Base-by-base conservation (phyloP, 2,113 vertebrate genomes). In the Calidris pugnax region DNA sequence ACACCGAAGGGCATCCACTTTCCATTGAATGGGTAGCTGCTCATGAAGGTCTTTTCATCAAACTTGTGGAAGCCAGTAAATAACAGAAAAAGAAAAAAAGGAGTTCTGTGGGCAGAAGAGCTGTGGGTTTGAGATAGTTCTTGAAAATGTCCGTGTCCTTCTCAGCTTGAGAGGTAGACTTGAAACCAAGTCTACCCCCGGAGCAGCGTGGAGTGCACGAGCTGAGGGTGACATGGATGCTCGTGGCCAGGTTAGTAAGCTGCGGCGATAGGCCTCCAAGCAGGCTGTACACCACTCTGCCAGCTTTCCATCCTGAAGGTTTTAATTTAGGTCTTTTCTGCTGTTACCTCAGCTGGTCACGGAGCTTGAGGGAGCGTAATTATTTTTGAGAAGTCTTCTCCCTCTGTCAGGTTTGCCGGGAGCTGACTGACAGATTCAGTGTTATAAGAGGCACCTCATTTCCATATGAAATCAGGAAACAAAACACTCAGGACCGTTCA, bases 241-340 rank as follows among this genome's bases (percentile, higher is more conserved):
- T 33, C 1, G 3, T 8, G 11, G n/a, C 37, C 63, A 48, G 55
- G 56, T 63, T 45, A 26, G 37, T 26, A 24, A 69, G 10, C n/a
- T 55, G 19, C 74, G 45, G 14, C 2, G 2, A 6, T 33, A 45
- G 45, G 47, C 72, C 1, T 1, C 41, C 28, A 13, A 35, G 43
- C 28, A 57, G 48, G 19, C 18, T 22, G 6, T 51, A 24, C 0
- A 0, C 10, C 8, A 2, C 16, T 37, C 66, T 69, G 48, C 15
- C 41, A 37, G 23, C 59, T 74, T 68, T 57, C 41, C 66, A 53
- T 78, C 2, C 0, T 45, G 12, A 47, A n/a, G 22, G 17, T 47
- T 75, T 53, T 33, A 43, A n/a, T 71, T 74, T 37, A 21, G 14
- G 12, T 60, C 32, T 55, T 71, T 81, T 11, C 43, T 71, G 51